Conservation (phyloP, 2,888 invertebrate genomes). For the Drosophila leonis region DNA sequence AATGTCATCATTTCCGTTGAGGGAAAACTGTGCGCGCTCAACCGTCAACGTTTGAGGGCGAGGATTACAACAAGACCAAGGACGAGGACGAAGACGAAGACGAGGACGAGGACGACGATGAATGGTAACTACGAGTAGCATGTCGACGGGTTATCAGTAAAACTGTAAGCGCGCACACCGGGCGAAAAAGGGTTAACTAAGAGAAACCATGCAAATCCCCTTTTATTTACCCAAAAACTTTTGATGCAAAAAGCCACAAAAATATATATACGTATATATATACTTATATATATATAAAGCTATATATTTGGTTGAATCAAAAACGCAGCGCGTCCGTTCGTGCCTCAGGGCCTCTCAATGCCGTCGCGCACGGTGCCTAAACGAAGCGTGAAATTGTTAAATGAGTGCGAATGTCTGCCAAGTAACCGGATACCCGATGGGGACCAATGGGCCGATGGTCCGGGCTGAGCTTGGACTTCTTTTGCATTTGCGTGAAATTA, state of each 20-base stretch:
- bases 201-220: slow-evolving; percentile 66
- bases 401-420: slow-evolving; percentile 69
- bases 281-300: not conserved
- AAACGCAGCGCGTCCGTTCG: slow-evolving; percentile 23
- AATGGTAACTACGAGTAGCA: slow-evolving; percentile 17
- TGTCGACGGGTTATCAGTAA: slow-evolving; percentile 45
- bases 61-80: not conserved
- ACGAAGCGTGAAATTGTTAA: slow-evolving; percentile 82
- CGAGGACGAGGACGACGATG: slow-evolving; percentile 2
- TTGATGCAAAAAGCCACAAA: slow-evolving; percentile 29
- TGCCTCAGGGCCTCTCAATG: slow-evolving; percentile 38
- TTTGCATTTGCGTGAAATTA: slow-evolving; percentile 61
- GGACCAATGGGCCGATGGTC: not conserved
- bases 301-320: slow-evolving; percentile 23
- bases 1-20: slow-evolving; percentile 82
- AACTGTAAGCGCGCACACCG: slow-evolving; percentile 38
- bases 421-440: slow-evolving; percentile 1
- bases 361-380: slow-evolving; percentile 65
- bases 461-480: slow-evolving; percentile 2
- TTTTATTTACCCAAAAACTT: slow-evolving; percentile 63
- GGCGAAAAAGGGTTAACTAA: slow-evolving; percentile 70
- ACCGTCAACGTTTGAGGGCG: slow-evolving; percentile 38
- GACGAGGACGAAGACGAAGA: slow-evolving; percentile 16
- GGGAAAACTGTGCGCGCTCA: slow-evolving; percentile 67
- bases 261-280: slow-evolving; percentile 3